These are phyloP conservation scores for Tetramorium bicarinatum DNA, from an alignment of 2,888 invertebrate species.

Conservation along the genomic window DNA sequence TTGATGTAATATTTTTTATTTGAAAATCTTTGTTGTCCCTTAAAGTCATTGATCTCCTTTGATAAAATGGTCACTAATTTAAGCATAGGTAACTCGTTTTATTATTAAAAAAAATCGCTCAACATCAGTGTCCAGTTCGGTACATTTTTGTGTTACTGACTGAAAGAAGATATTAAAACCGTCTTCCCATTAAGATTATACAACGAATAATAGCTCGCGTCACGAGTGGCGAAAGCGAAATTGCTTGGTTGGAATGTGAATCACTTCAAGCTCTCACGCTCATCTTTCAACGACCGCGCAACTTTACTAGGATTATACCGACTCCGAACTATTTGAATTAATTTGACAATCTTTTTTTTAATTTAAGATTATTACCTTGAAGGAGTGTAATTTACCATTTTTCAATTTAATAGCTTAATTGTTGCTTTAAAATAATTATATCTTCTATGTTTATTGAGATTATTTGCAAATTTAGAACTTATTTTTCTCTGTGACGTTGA, in stretches of 20 bases:
- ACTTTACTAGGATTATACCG: constrained; percentile 59
- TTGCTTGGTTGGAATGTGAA: constrained; percentile 69
- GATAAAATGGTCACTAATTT: constrained; percentile 52
- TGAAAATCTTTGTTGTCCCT: neutral
- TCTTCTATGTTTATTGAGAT: too few relatives aligned
- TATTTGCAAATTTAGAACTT: too few relatives aligned
- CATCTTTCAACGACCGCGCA: constrained; percentile 54
- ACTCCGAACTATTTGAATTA: neutral
- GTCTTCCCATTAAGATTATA: constrained; percentile 74
- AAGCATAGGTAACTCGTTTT: constrained; percentile 64
- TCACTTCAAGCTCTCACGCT: constrained; percentile 51
- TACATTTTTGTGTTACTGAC: neutral
- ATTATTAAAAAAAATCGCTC: constrained; percentile 41
- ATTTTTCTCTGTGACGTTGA: too few relatives aligned
- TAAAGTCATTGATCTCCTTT: neutral
- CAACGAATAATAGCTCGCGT: constrained; percentile 60
- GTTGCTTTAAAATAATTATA: neutral
- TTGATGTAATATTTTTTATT: neutral
- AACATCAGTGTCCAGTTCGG: constrained; percentile 48
- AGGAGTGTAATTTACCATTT: neutral
- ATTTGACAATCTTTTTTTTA: neutral
- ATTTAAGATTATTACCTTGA: neutral
- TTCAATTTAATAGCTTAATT: neutral
- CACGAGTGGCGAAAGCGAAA: constrained; percentile 50
- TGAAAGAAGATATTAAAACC: constrained; percentile 54